phyloP scores from a whole-genome alignment of 2,797 vertebrate genomes.

The Petrocephalus sullivani region DNA sequence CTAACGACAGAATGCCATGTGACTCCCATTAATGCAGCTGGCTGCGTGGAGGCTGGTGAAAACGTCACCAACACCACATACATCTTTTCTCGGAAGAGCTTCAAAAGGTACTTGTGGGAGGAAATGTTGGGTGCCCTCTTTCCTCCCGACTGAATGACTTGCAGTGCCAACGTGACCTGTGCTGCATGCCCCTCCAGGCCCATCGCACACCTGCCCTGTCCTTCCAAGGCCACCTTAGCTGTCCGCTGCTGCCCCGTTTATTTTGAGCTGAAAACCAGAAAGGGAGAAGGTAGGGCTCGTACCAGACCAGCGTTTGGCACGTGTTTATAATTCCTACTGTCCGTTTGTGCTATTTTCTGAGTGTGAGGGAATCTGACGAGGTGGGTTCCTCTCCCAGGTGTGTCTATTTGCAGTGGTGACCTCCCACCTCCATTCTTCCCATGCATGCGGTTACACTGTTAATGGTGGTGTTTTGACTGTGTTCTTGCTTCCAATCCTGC shows the following conservation, averaged over 20 bases:
- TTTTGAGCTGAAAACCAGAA: slow-evolving; percentile 76
- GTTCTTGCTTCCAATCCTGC: slow-evolving; percentile 14
- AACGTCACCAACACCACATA: slow-evolving; percentile 89
- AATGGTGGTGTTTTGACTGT: neutral
- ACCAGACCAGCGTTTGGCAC: neutral
- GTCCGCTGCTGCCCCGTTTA: slow-evolving; percentile 91
- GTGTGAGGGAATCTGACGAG: neutral
- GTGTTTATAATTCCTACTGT: neutral
- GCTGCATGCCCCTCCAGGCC: slow-evolving; percentile 61
- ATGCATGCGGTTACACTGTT: neutral
- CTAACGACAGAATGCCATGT: neutral
- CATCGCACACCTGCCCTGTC: slow-evolving; percentile 84
- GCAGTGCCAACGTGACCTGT: slow-evolving; percentile 18
- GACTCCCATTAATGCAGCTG: slow-evolving; percentile 64
- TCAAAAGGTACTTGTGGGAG: slow-evolving; percentile 73
- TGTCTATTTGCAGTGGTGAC: neutral
- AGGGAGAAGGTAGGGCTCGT: slow-evolving; percentile 50
- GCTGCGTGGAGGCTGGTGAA: slow-evolving; percentile 89
- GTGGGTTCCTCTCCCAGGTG: neutral
- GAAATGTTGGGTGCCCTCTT: neutral
- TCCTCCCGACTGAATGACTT: neutral
- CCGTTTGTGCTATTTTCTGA: neutral
- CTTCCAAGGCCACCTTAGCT: slow-evolving; percentile 84
- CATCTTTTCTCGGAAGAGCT: slow-evolving; percentile 85
- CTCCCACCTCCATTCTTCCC: too few species aligned